Evolutionary conservation across 2,113 vertebrate species (phyloP).

Genomic region (Corythornis cristatus): DNA sequence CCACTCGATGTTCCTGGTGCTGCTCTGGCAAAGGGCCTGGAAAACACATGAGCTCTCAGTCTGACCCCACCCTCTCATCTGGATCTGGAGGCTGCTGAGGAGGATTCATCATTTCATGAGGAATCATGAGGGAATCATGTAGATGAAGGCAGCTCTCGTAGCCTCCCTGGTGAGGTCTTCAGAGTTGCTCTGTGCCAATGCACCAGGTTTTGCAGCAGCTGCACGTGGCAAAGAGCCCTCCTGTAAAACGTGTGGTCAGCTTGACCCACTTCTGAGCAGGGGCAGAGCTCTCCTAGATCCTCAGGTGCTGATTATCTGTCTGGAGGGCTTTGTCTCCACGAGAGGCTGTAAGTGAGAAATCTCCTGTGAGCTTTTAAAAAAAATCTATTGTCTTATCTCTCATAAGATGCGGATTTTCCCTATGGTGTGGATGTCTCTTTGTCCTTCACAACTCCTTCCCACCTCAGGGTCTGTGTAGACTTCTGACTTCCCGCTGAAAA

Average conservation of each 20-base stretch:
- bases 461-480: background rate
- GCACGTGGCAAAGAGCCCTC: background rate
- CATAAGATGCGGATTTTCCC: background rate
- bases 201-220: background rate
- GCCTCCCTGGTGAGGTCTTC: background rate
- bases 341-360: background rate
- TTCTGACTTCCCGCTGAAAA: background rate
- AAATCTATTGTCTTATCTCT: background rate
- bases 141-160: background rate
- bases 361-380: background rate
- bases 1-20: background rate
- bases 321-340: conserved; percentile 2
- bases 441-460: background rate
- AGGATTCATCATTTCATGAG: background rate
- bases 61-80: background rate
- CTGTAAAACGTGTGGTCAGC: background rate
- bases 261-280: conserved; percentile 46
- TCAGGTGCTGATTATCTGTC: conserved; percentile 29
- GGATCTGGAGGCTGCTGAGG: background rate
- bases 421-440: background rate
- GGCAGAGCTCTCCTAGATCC: background rate
- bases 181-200: background rate
- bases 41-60: background rate
- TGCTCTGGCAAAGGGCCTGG: background rate
- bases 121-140: background rate